A percentile compares a stretch with the other conserved stretches of the same genome.
These are phyloP conservation scores for Centroberyx gerrardi DNA, from an alignment of 2,797 vertebrate species.

Conservation along the genomic window DNA sequence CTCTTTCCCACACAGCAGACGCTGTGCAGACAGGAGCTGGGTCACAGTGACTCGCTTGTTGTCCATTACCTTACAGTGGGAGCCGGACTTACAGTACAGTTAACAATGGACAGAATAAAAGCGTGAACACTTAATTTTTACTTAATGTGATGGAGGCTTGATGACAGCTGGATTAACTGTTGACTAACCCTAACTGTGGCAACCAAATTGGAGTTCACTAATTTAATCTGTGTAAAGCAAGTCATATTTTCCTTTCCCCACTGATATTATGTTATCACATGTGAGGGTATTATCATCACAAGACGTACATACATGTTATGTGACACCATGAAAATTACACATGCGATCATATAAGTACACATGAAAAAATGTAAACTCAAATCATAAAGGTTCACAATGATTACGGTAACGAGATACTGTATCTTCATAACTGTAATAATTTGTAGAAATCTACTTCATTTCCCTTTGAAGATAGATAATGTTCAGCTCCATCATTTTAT, in stretches of 20 bases:
- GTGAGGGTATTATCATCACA: not conserved
- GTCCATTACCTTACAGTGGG: not conserved
- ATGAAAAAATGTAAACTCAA: no score
- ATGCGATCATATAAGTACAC: no score
- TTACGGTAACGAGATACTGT: no score
- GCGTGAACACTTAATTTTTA: not conserved
- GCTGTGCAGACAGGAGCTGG: slow-evolving; percentile 1
- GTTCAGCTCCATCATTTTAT: no score
- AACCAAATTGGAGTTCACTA: not conserved
- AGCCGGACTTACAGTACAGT: not conserved
- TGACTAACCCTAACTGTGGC: not conserved
- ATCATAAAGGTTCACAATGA: no score
- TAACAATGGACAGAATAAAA: not conserved
- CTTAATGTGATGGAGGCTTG: not conserved
- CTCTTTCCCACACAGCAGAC: slow-evolving; percentile 71
- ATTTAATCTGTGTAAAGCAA: not conserved
- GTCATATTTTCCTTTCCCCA: no score
- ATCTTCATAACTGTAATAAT: no score
- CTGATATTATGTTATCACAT: not conserved
- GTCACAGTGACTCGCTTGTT: slow-evolving; percentile 14
- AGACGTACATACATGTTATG: no score
- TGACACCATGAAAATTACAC: no score
- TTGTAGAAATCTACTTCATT: no score
- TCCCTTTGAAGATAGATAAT: no score
- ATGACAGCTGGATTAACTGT: not conserved